Evolutionary conservation across 2,113 vertebrate species (phyloP).

Genomic region (Philantomba maxwellii): DNA sequence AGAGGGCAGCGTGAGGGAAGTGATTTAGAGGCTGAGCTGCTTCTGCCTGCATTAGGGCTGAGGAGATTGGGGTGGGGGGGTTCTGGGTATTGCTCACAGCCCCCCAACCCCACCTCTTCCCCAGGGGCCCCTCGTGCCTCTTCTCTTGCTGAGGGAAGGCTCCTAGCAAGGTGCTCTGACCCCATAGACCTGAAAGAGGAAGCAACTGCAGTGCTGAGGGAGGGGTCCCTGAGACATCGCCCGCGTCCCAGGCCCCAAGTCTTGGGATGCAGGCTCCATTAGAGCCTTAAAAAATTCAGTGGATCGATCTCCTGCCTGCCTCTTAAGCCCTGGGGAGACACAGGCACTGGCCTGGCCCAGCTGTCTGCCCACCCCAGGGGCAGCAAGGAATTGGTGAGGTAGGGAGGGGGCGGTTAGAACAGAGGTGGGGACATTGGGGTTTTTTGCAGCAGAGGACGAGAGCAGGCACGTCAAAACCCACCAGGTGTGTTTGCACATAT

Average conservation of each 20-base stretch:
- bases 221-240: constrained; percentile 5
- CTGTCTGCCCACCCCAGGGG: constrained; percentile 42
- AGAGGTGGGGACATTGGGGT: not conserved
- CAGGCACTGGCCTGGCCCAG: constrained; percentile 25
- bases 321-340: constrained; percentile 54
- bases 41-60: constrained; percentile 72
- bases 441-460: not conserved
- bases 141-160: constrained; percentile 22
- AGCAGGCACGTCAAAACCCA: not conserved
- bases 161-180: not conserved
- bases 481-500: not conserved
- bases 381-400: constrained; percentile 2
- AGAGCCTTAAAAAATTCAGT: constrained; percentile 67
- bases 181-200: constrained; percentile 22
- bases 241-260: constrained; percentile 20
- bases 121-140: not conserved
- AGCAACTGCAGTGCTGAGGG: not conserved
- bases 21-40: constrained; percentile 82
- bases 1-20: constrained; percentile 81
- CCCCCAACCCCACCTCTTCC: constrained; percentile 12
- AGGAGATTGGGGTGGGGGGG: not conserved
- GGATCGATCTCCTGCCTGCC: constrained; percentile 52
- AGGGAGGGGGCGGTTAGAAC: not conserved
- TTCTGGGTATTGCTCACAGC: constrained; percentile 24
- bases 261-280: constrained; percentile 48